phyloP scores from a whole-genome alignment of 2,888 invertebrate genomes.

The Plagodis dolabraria region DNA sequence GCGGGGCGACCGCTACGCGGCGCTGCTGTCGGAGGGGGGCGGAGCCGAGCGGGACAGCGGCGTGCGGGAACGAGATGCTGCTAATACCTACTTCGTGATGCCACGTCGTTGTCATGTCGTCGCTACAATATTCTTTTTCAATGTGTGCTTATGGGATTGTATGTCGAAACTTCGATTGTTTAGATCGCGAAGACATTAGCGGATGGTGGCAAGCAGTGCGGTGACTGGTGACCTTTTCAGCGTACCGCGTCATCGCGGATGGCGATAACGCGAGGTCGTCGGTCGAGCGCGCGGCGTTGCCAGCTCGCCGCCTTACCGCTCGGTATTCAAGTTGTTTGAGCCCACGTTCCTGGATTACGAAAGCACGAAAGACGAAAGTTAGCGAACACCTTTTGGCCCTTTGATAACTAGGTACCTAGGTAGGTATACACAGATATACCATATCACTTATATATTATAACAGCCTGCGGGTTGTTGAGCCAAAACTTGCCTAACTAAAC shows the following conservation, averaged over 20 bases:
- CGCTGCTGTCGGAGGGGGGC: conserved; percentile 71
- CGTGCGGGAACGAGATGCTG: conserved; percentile 67
- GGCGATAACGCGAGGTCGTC: conserved; percentile 81
- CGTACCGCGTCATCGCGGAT: conserved; percentile 72
- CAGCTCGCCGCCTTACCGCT: conserved; percentile 63
- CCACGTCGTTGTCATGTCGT: conserved; percentile 51
- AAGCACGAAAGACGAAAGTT: conserved; percentile 44
- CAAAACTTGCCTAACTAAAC: conserved; percentile 47
- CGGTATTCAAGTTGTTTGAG: conserved; percentile 56
- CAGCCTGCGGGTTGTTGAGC: conserved; percentile 31
- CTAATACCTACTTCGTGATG: conserved; percentile 36
- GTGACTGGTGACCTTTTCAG: conserved; percentile 78
- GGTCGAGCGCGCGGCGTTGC: conserved; percentile 77
- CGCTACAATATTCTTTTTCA: conserved; percentile 61
- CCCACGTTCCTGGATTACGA: conserved; percentile 68
- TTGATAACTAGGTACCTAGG: conserved; percentile 46
- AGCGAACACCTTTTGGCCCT: conserved; percentile 69
- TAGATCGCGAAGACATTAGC: conserved; percentile 72
- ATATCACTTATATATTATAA: conserved; percentile 20
- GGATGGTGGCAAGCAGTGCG: conserved; percentile 61
- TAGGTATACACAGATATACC: background rate
- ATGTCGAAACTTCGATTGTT: conserved; percentile 74
- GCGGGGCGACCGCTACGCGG: conserved; percentile 76
- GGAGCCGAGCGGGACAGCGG: conserved; percentile 67
- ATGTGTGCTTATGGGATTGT: conserved; percentile 69